Base-by-base conservation (phyloP, 2,797 vertebrate species). In the Enteromius anoplus region DNA sequence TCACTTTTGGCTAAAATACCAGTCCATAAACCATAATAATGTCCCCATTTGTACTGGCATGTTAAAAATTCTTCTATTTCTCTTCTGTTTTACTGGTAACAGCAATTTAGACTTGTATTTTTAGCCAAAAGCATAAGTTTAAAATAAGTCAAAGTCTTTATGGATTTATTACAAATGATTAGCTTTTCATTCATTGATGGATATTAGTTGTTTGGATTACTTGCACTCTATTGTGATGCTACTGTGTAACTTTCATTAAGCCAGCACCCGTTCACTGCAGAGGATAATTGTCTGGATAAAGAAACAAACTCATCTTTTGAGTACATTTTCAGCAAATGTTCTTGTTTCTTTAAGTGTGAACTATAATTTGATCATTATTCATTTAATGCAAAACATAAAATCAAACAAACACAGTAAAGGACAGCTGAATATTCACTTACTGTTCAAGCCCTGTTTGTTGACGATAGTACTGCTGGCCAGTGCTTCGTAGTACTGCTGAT, bases 381-480 rank as follows among this genome's bases (percentile, higher is more conserved):
- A 17, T 3, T 17, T n/a, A 72, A 71, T 21, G 37, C 17, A 70
- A 55, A 72, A 19, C 23, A 49, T 34, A 23, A 53, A 69, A 70
- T 14, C 26, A 80, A n/a, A 2, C 37, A 45, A 70, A 29, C 40
- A 11, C 11, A 78, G 49, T 29, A 21, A 15, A 58, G n/a, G 15
- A 70, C 65, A 65, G 68, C 26, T 84, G 42, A 40, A 45, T 45
- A 65, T 53, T 60, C 2, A 96, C 97, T 93, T 94, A 99, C 98
- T 99, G 93, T 98, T 98, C 81, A 99, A 95, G 77, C 98, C 98
- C 91, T 99, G 97, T 91, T 98, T 99, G 95, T 98, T 99, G 91
- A 98, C 97, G 0, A 99, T 99, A 86, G 93, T 96, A 92, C 96
- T 98, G 95, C 97, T 99, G 86, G 97, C 96, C 91, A 99, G 91